Conservation (phyloP, 2,888 invertebrate genomes). For the Carterocephalus palaemon region DNA sequence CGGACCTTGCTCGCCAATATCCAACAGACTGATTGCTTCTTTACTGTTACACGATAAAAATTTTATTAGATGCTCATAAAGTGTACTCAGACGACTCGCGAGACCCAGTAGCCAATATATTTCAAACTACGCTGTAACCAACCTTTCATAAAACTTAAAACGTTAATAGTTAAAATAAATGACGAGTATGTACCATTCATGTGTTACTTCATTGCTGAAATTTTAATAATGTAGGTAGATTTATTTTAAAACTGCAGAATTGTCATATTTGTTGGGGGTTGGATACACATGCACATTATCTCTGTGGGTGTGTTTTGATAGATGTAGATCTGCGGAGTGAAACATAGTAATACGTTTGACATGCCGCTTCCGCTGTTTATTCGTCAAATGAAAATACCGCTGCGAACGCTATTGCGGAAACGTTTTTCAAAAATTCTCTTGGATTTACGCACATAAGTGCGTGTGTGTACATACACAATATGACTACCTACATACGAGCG, state of each 20-base stretch:
- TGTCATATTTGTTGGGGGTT: neutral
- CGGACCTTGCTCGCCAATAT: constrained; percentile 73
- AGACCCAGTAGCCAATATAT: constrained; percentile 74
- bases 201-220: no score
- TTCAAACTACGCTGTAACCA: constrained; percentile 71
- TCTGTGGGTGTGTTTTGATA: no score
- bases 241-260: neutral
- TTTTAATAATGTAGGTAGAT: neutral
- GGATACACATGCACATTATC: no score
- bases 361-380: no score
- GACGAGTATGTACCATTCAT: constrained; percentile 1
- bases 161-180: constrained; percentile 18
- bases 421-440: no score
- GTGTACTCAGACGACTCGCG: constrained; percentile 69
- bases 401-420: no score
- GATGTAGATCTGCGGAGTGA: no score
- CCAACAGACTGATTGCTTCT: constrained; percentile 77
- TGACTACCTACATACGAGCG: no score
- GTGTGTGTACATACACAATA: no score
- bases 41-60: constrained; percentile 78
- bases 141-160: constrained; percentile 53
- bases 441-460: no score
- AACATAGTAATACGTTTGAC: no score
- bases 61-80: constrained; percentile 76
- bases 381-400: no score